Percentiles rank a stretch among this genome's conserved stretches.
Conservation (phyloP, 2,797 vertebrate species). For the Petrocephalus schoutedeni region DNA sequence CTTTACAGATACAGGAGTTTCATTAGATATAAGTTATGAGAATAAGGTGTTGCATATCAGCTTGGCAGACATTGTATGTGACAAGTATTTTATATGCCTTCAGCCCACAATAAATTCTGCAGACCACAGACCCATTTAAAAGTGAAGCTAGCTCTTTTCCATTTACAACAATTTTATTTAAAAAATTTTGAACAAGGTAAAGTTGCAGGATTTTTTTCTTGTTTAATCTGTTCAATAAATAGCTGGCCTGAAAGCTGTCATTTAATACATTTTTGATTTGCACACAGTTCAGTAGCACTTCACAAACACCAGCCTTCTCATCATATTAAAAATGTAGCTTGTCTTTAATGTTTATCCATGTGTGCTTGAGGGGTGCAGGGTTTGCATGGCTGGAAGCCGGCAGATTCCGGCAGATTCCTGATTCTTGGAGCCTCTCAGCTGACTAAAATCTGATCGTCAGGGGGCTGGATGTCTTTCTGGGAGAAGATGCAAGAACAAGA, state of each 20-base stretch:
- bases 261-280: neutral
- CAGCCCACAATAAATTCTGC: neutral
- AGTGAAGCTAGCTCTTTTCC: neutral
- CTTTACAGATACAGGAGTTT: neutral
- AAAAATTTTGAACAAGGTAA: neutral
- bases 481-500: no score
- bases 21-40: neutral
- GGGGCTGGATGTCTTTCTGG: no score
- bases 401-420: neutral
- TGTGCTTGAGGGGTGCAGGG: neutral
- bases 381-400: neutral
- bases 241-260: neutral
- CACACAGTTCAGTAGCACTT: neutral
- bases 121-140: neutral
- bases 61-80: neutral
- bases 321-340: no score
- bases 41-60: neutral
- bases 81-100: neutral
- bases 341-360: neutral
- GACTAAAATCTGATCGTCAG: no score
- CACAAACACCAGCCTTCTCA: no score
- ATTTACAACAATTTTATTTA: neutral
- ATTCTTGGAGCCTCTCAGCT: neutral
- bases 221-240: slow-evolving; percentile 9
- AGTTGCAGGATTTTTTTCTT: neutral